Evolutionary conservation across 2,888 invertebrate species (phyloP).

Genomic region (Leucoptera coffeella): DNA sequence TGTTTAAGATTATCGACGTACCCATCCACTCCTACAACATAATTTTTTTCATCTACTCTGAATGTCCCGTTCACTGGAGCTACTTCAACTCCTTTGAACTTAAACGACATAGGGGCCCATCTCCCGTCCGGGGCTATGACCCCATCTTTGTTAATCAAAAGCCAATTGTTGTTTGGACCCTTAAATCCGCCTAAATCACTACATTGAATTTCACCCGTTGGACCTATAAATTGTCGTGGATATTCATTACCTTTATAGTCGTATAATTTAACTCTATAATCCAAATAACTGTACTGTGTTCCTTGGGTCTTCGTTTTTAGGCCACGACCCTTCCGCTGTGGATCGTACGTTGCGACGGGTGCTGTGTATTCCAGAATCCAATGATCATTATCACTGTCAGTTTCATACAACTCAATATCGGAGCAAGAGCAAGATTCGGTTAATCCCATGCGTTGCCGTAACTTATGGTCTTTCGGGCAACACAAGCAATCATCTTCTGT

Average conservation of each 20-base stretch:
- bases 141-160: slow-evolving; percentile 34
- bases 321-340: slow-evolving; percentile 22
- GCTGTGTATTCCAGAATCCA: slow-evolving; percentile 44
- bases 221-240: slow-evolving; percentile 32
- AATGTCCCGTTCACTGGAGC: slow-evolving; percentile 30
- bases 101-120: slow-evolving; percentile 30
- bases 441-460: slow-evolving; percentile 13
- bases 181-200: slow-evolving; percentile 44
- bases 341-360: slow-evolving; percentile 27
- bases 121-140: slow-evolving; percentile 27
- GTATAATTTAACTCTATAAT: slow-evolving; percentile 29
- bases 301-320: slow-evolving; percentile 14
- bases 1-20: slow-evolving; percentile 22
- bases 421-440: slow-evolving; percentile 24
- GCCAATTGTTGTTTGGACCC: slow-evolving; percentile 28
- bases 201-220: slow-evolving; percentile 31
- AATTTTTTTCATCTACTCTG: slow-evolving; percentile 21
- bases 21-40: slow-evolving; percentile 32
- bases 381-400: slow-evolving; percentile 37
- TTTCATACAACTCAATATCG: slow-evolving; percentile 17
- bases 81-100: slow-evolving; percentile 26
- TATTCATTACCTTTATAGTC: slow-evolving; percentile 33
- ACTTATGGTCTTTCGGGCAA: no score
- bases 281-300: slow-evolving; percentile 29
- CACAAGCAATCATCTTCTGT: no score